A percentile compares a stretch with the other conserved stretches of the same genome.
Conservation (phyloP, 2,888 invertebrate genomes). For the Protonemura montana region DNA sequence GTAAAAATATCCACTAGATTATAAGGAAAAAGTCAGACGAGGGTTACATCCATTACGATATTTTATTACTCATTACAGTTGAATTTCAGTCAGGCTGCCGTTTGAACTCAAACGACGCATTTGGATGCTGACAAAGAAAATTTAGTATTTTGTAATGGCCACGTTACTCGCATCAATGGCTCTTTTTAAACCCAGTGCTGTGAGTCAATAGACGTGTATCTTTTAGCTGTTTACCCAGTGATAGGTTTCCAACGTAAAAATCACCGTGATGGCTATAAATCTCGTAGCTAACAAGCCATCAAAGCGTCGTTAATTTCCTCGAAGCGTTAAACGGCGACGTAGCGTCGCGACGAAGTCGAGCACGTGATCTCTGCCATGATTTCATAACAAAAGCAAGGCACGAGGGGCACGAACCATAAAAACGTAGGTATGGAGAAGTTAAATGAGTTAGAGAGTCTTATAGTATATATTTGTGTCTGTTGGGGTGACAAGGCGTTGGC, state of each 20-base stretch:
- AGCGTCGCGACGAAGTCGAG: neutral
- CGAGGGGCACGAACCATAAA: neutral
- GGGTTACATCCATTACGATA: too few species aligned
- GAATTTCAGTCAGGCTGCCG: too few species aligned
- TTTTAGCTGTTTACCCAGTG: neutral
- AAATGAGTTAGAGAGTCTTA: neutral
- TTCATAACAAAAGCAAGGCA: neutral
- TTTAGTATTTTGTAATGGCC: too few species aligned
- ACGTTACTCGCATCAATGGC: too few species aligned
- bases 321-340: neutral
- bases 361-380: neutral
- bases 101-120: too few species aligned
- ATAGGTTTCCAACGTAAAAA: neutral
- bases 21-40: too few species aligned
- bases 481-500: neutral
- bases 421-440: neutral
- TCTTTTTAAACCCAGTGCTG: too few species aligned
- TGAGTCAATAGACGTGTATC: neutral
- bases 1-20: too few species aligned
- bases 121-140: too few species aligned
- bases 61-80: too few species aligned
- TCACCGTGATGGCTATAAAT: neutral
- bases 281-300: neutral
- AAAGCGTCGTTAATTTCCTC: neutral
- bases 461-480: neutral